These are phyloP conservation scores for Drosophila serrata DNA, from an alignment of 1,140 invertebrate genomes.

Conservation along the genomic window DNA sequence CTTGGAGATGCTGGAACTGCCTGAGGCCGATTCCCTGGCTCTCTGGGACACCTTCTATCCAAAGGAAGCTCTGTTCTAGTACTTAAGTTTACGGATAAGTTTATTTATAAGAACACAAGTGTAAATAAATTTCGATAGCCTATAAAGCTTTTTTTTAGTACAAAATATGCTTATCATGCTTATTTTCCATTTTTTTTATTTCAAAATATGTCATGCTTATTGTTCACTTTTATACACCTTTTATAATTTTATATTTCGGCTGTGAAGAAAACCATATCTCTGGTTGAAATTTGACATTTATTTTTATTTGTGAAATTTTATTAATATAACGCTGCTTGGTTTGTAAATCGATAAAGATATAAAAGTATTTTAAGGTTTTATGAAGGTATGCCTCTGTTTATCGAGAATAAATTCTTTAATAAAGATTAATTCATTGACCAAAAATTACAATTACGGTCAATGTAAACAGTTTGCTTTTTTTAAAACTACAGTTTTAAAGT, in stretches of 20 bases:
- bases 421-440: not conserved
- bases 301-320: not conserved
- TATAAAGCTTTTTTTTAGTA: not conserved
- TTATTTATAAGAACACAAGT: not conserved
- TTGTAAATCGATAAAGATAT: not conserved
- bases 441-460: not conserved
- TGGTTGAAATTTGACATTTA: not conserved
- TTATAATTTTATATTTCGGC: not conserved
- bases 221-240: not conserved
- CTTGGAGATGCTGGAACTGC: slow-evolving; percentile 73
- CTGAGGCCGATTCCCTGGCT: slow-evolving; percentile 74
- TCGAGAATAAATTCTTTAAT: not conserved
- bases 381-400: not conserved
- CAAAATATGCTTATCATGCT: not conserved
- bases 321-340: not conserved
- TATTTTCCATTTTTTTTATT: not conserved
- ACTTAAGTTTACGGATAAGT: no score
- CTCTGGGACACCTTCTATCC: slow-evolving; percentile 84
- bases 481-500: not conserved
- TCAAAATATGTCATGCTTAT: not conserved
- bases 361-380: not conserved
- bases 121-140: not conserved
- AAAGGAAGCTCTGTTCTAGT: slow-evolving; percentile 39
- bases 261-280: not conserved
- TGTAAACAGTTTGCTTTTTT: not conserved